These are phyloP conservation scores for Chelon labrosus DNA, from an alignment of 2,797 vertebrate genomes.

Conservation along the genomic window DNA sequence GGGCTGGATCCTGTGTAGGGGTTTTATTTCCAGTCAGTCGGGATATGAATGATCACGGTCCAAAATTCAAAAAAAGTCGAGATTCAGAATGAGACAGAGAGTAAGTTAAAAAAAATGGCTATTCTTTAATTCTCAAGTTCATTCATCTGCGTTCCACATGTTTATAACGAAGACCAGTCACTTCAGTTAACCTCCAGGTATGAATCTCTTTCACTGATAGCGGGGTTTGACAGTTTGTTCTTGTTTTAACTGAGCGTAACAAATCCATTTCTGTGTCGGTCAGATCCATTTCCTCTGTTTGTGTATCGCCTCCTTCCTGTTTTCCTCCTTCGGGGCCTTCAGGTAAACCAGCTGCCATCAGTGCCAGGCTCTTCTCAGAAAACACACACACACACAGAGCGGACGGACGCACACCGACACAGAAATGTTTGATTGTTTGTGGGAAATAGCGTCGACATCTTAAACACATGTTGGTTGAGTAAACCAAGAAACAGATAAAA, in stretches of 20 bases:
- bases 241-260: slow-evolving; percentile 20
- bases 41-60: slow-evolving; percentile 23
- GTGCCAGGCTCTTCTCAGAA: slow-evolving; percentile 31
- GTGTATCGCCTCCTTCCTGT: slow-evolving; percentile 18
- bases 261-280: slow-evolving; percentile 43
- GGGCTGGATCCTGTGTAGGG: slow-evolving; percentile 34
- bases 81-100: background rate
- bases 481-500: no score
- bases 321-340: slow-evolving; percentile 15
- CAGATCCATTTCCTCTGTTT: slow-evolving; percentile 42
- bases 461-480: no score
- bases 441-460: no score
- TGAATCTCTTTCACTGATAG: background rate
- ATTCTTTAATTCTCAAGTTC: background rate
- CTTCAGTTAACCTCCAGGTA: slow-evolving; percentile 24
- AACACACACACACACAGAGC: background rate
- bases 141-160: slow-evolving; percentile 28
- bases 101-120: background rate
- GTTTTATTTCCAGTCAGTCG: slow-evolving; percentile 47
- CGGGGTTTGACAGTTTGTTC: slow-evolving; percentile 3
- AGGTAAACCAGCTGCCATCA: slow-evolving; percentile 29
- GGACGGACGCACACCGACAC: background rate
- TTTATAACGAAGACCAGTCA: slow-evolving; percentile 29
- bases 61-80: slow-evolving; percentile 2
- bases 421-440: background rate